Evolutionary conservation across 2,797 vertebrate genomes (phyloP), one percentile per base, ranked within the genome.

Genomic region (Sphenopsis melanotis): DNA sequence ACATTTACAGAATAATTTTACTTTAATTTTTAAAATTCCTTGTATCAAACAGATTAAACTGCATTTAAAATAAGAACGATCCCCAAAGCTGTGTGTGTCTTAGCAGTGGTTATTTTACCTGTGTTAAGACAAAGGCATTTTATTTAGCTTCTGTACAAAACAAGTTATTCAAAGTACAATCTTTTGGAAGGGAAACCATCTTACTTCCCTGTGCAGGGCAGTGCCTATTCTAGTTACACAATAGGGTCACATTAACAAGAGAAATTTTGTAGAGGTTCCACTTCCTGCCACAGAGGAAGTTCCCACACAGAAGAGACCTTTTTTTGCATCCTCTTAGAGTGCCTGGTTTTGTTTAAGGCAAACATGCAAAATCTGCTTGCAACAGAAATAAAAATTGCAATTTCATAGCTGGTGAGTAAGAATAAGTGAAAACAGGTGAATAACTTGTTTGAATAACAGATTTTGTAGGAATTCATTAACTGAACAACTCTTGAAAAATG

Each of bases 231-330:
- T 81, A 16, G 16, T 95, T 93, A 79, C 76, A 94, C 95, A 96
- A 96, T 60, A 21, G 13, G 42, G 87, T 74, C 80, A 83, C 76
- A 27, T 26, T 44, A 52, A 83, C 52, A 55, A 57, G 68, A 76
- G 36, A 50, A 30, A 86, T n/a, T 83, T 72, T 88, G 60, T 89
- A 87, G 70, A 83, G 30, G 50, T 93, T 70, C 53, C 77, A 24
- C 47, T 97, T 97, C 95, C 95, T 96, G 77, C 53, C 50, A 15
- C 47, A 83, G 68, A 89, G 89, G 86, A 95, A 95, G 53, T 84
- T 93, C 68, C 74, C 76, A 46, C 80, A 59, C 52, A 91, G 44
- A 56, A 57, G 18, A 61, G 65, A 77, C 30, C 19, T 71, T 79
- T 76, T 87, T 90, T 50, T 44, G 64, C 74, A 80, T 87, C 30